Base-by-base conservation (phyloP, 2,888 invertebrate species). In the Metallyticus violacea region DNA sequence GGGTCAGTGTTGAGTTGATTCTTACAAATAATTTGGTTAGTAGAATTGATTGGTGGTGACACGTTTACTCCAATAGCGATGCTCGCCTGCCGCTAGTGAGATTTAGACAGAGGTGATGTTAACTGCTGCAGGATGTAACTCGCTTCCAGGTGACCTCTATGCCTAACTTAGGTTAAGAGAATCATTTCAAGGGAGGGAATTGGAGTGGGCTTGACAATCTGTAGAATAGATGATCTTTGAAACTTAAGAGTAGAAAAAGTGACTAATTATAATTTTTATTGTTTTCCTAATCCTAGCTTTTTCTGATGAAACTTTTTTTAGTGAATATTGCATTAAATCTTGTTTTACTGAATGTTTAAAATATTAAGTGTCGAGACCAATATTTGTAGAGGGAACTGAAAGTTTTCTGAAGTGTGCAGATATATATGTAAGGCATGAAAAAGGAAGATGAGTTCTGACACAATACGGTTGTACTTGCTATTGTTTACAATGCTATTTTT, bases 11-110 rank as follows among this genome's bases (percentile, higher is more conserved):
- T 81, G 62, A 80, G 85, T 62, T 80, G 79, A 76, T 76, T 40
- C 29, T 26, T 81, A 26, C 40, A 26, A 40, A 80, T 85, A 82
- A 81, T 81, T 81, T 25, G 15, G 40, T 85, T 85, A 79, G 85
- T 85, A 85, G 85, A 77, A 30, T 79, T 86, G 79, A 79, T 86
- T 83, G 83, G 84, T 85, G 84, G 85, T 86, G 86, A 30, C 81
- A 78, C 86, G 78, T 85, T 86, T 85, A 86, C 86, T 86, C 85
- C 86, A 85, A 84, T 86, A 86, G 86, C 85, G 82, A 86, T 86
- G 86, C 79, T 77, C 79, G 77, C 40, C 40, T 62, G 40, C 40
- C 40, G 40, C 40, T 62, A 62, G 78, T 85, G 85, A 76, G 84
- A 85, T 86, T 85, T 86, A 85, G 86, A 86, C 29, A 84, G 77